Base-by-base conservation (phyloP, 1,140 invertebrate genomes). In the Zaprionus capensis region DNA sequence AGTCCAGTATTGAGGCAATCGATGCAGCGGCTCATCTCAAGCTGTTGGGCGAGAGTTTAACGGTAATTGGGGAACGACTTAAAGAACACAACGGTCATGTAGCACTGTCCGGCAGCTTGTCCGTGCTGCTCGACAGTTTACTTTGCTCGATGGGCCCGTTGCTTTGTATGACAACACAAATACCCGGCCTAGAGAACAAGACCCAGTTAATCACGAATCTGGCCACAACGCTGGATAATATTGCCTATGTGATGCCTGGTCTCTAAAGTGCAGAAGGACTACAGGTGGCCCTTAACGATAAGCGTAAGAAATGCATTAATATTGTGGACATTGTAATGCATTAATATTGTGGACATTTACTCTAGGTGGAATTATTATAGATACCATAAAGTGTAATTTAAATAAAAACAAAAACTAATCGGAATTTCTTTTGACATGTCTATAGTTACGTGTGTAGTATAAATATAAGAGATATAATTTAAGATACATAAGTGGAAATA, bases 171-270 rank as follows among this genome's bases (percentile, higher is more conserved):
- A 97, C 97, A 0, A 96, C 97, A 70, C 96, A 97, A 91, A 94
- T 99, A 14, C 96, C 97, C 4, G 96, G 96, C 81, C 93, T 95
- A 5, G 92, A 91, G 67, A 86, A 85, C 44, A 91, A 92, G 36
- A 56, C 82, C 69, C 78, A 93, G 95, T 49, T 97, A 95, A 77
- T 95, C 95, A 41, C 94, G 94, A 62, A 95, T 96, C 93, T 98
- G 28, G 94, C 95, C 5, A 95, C 95, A 75, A 97, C 97, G 28
- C 94, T 99, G 31, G 98, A 99, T 92, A 98, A 99, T 93, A 97
- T 99, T 73, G 98, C 98, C 1, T 99, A 99, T 91, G 97, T 99
- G 76, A 99, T 99, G 98, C 98, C 98, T 20, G 98, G 98, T 76
- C 94, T 99, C 28, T 98, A 95, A 95, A 51, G 7, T 22, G 11